Evolutionary conservation across 2,113 vertebrate species (phyloP), one percentile per base, ranked within the genome.

Genomic region (Otolemur garnettii): DNA sequence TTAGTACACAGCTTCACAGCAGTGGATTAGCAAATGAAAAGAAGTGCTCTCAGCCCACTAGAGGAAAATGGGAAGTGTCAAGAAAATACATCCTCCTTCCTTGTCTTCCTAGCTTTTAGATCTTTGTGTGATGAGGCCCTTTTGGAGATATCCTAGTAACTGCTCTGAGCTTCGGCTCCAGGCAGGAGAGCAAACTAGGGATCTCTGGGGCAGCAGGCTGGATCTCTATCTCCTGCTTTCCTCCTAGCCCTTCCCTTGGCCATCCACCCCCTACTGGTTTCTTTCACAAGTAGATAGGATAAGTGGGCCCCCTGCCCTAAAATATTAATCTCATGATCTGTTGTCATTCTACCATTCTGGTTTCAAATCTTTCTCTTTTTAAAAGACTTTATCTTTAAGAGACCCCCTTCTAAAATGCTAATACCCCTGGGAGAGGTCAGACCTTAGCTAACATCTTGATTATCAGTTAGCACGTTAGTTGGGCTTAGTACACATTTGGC

Each of bases 321-420:
- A 93, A 80, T 84, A 80, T 66, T 83, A 75, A 84, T 87, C 77
- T 87, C 57, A 4, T 19, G n/a, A 77, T 75, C 79, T 82, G 24
- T 69, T 82, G 21, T 69, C 87, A 87, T 94, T 90, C 83, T 24
- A 80, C 83, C 84, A 45, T 88, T 93, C 79, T 93, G 35, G 60
- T 55, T 93, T 89, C 86, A 71, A 15, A 38, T 87, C 87, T 87
- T 92, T 72, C 85, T 77, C 66, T 91, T 95, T 95, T 84, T 45
- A 14, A 80, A 86, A 90, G 30, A 77, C 80, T 94, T 96, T 72
- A 79, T 87, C 45, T 92, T 97, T 90, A 50, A 95, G 86, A n/a
- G 53, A 90, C 35, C 53, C 57, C 13, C 83, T 95, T 96, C 96
- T 96, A 90, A 95, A 92, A 96, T 95, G 94, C 87, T 93, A 80